Evolutionary conservation across 2,888 invertebrate species (phyloP), one percentile per base, ranked within the genome.

Genomic region (Resseliella maxima): DNA sequence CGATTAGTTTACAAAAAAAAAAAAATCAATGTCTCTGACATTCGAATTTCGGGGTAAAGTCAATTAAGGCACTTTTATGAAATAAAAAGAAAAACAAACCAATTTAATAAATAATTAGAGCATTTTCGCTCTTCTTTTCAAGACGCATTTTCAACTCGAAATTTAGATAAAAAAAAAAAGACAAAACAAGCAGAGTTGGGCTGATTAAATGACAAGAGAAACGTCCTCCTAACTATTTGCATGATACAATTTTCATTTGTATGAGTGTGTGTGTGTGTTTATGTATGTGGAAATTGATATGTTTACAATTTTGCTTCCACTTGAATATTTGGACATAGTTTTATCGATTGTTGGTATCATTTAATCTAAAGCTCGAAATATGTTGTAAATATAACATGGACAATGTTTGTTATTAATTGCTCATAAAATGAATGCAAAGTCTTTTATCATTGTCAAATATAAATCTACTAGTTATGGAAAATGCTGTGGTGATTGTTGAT

Each of bases 31-130:
- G 72, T 72, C 31, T 72, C 31, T 59, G 72, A 72, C 31, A 72
- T 3, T 50, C 18, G 31, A 72, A 18, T 72, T 72, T 72, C 72
- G 72, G n/a, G n/a, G 31, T 72, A 31, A 72, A 72, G 2, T 72
- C 72, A 72, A 72, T 72, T 72, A 72, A 72, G 72, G 72, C 72
- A 72, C 72, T 72, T 72, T 72, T 72, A 72, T 72, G 72, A 27
- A 72, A 10, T 15, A 31, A 59, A 72, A 31, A 5, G 35, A 35
- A 72, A 59, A 72, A 72, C 72, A n/a, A n/a, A n/a, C n/a, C n/a
- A n/a, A n/a, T n/a, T n/a, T n/a, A n/a, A n/a, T n/a, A n/a, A n/a
- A n/a, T n/a, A n/a, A n/a, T n/a, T n/a, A n/a, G n/a, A n/a, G n/a
- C n/a, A n/a, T n/a, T n/a, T n/a, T n/a, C n/a, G n/a, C n/a, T n/a